Base-by-base conservation (phyloP, 2,113 vertebrate species). In the Percina caprodes region DNA sequence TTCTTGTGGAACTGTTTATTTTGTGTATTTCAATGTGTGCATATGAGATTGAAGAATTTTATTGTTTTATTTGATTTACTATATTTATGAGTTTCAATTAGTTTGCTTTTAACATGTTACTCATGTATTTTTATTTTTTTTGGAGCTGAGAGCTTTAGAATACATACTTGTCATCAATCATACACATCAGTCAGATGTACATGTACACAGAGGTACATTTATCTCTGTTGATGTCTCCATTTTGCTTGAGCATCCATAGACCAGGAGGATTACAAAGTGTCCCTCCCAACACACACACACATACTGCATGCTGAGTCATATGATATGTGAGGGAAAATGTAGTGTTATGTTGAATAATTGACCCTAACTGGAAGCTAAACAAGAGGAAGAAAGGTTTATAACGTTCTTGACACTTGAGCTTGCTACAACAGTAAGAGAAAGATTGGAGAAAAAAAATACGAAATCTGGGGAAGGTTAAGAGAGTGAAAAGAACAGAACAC, bases 211-310 rank as follows among this genome's bases (percentile, higher is more conserved):
- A 62, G 30, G 4, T 51, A 48, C 39, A 42, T 56, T 51, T 19
- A n/a, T 19, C 11, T 48, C 19, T 42, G 33, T n/a, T 60, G 45
- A 35, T 67, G 66, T 86, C 58, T 85, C 61, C 33, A 51, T 85
- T 78, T 35, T 42, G 55, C 14, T 55, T 16, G 5, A 71, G 51
- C 54, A 30, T 61, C 48, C 49, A 49, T 23, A 58, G 55, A 67
- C 68, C 18, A n/a, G 35, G 51, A 48, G 35, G 75, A 69, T 86
- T 61, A 65, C n/a, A 75, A 61, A 30, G 19, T 42, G 16, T 69
- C 21, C 56, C 30, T 54, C 26, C 45, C 39, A 3, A 30, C 30
- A 30, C 30, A 30, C 30, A 24, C 68, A 52, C 55, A 62, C 58
- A 58, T 3, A 68, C 33, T 24, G 48, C n/a, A 23, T 39, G 14